Base-by-base conservation (phyloP, 92 coral and sea anemone genomes). In the Parazoanthus atlanticus region DNA sequence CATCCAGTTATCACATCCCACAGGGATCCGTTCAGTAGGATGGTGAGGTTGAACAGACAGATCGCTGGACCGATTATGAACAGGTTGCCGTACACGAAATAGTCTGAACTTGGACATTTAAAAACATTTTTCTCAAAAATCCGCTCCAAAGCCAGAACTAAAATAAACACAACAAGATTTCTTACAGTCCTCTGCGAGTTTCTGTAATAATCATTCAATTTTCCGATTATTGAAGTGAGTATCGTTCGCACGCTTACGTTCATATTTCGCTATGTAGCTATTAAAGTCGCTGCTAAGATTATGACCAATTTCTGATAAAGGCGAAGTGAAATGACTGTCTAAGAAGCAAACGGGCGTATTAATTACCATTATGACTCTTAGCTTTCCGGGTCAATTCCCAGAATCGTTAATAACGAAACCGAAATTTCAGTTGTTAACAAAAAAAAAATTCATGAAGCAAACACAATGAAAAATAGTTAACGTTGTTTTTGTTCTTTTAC, bases 1-100 rank as follows among this genome's bases (percentile, higher is more conserved):
- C 94, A 91, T 6, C 94, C 94, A 17, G 94, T 91, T 12, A 91
- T 38, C 28, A 85, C 90, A 16, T 91, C 92, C 94, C 94, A 91
- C 38, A 91, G 52, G 2, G 84, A 85, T 15, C 49, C 74, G 47
- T 89, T 89, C 13, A 91, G 66, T 58, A 91, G 79, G 56, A 91
- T 89, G 26, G 94, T 89, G 23, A 91, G 52, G 23, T 76, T 89
- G 17, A 91, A 89, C 46, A 91, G 84, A 66, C 90, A 85, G 33
- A 91, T 26, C 0, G 94, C 94, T 25, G 94, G 94, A 17, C 94
- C 91, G 49, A 89, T 77, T 10, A 91, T 91, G 34, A 91, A 91
- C 46, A 86, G 58, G 33, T 54, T 73, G 3, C 94, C 94, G 32
- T 91, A 91, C 28, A 46, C 34, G 67, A 29, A 80, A 46, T 91